Conservation (phyloP, 2,888 invertebrate genomes). For the Pandemis cinnamomeana region DNA sequence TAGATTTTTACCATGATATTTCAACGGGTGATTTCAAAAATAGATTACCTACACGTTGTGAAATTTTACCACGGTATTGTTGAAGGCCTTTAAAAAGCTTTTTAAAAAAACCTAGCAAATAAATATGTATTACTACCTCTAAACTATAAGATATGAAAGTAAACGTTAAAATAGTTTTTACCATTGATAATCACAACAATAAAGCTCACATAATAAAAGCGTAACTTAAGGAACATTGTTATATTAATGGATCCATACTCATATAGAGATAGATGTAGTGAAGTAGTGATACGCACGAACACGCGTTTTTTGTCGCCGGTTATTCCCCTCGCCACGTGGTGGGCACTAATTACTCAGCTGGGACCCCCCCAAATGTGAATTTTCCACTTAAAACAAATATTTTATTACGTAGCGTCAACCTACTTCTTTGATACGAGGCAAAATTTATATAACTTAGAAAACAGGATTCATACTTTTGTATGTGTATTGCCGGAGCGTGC, state of each 20-base stretch:
- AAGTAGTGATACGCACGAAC: conserved; percentile 45
- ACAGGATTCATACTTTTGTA: not conserved
- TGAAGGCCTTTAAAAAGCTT: no score
- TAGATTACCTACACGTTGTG: no score
- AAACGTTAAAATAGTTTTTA: not conserved
- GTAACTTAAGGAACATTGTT: conserved; percentile 25
- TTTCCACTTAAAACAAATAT: conserved; percentile 73
- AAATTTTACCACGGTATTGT: no score
- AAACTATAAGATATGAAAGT: not conserved
- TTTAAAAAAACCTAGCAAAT: not conserved
- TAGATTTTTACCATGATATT: no score
- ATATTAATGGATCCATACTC: conserved; percentile 37
- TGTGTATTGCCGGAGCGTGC: not conserved
- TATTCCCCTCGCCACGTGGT: conserved; percentile 80
- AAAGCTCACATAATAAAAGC: conserved; percentile 25
- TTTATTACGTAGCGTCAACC: conserved; percentile 38
- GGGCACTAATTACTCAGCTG: conserved; percentile 83
- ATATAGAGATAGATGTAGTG: conserved; percentile 47
- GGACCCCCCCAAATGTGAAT: conserved; percentile 72
- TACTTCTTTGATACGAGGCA: conserved; percentile 21
- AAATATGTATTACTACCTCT: not conserved
- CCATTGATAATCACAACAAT: not conserved
- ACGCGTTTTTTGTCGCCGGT: conserved; percentile 64
- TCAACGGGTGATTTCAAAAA: no score
- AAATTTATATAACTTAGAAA: conserved; percentile 4